Evolutionary conservation across 2,113 vertebrate genomes (phyloP), one percentile per base, ranked within the genome.

Genomic region (Epinephelus fuscoguttatus): DNA sequence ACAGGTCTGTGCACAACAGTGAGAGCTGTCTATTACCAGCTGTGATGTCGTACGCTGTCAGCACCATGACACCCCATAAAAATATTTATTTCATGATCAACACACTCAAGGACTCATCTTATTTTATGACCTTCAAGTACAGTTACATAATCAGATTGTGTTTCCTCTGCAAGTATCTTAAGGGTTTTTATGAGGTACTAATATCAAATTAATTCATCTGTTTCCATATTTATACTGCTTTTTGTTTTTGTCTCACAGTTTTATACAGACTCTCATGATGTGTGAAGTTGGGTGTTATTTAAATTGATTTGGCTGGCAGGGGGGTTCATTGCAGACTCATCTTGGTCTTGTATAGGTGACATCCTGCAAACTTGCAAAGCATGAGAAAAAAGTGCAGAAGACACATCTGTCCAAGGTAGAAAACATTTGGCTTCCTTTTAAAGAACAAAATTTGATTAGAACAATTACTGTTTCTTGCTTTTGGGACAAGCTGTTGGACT

Each of bases 391-490:
- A 82, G 27, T 81, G 84, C 84, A 78, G 81, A 93, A 91, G 79
- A 90, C 91, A 94, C 94, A 96, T 95, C 94, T 96, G 95, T 89
- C 87, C 81, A 84, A 85, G 45, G 87, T 86, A 85, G 85, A 95
- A 93, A 93, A 91, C 87, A 56, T 92, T 92, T 93, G 84, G 86
- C 91, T 96, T 95, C 95, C 95, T 96, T 96, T 96, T 92, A 88
- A 96, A 95, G 95, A 95, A 93, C 94, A 93, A 93, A 88, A 95
- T 95, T 90, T 96, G 91, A 96, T 97, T 97, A 96, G 87, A 93
- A 96, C 70, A 93, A 94, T 89, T 95, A 93, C 93, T 86, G 95
- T 94, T 95, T 95, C 92, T 93, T 95, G 93, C 94, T 95, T 95
- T 92, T 94, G 91, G 91, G 88, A 91, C 93, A 95, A 95, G 94